These are phyloP conservation scores for Thinocorus orbignyianus DNA, from an alignment of 2,113 vertebrate species.

Conservation along the genomic window DNA sequence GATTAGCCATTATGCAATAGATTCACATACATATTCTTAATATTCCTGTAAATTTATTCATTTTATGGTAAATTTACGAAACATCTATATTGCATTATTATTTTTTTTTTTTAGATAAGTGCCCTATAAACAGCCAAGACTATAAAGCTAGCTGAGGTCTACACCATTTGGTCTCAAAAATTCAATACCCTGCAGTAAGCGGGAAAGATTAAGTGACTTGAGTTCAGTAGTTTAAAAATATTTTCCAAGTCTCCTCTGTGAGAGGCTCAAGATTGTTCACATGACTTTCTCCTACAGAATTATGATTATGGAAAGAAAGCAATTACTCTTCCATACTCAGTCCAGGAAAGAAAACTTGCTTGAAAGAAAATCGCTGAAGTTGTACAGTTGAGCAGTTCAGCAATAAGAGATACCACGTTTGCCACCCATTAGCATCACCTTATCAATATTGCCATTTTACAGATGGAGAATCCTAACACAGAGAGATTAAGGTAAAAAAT, in stretches of 20 bases:
- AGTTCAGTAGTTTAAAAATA: slow-evolving; percentile 56
- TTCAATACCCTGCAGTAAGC: slow-evolving; percentile 10
- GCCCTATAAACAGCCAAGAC: not conserved
- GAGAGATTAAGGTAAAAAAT: not conserved
- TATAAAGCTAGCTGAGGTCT: not conserved
- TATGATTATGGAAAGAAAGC: slow-evolving; percentile 1
- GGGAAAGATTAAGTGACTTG: slow-evolving; percentile 39
- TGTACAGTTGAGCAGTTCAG: not conserved
- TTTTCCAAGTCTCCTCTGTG: slow-evolving; percentile 7
- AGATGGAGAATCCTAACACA: not conserved
- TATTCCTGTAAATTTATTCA: not conserved
- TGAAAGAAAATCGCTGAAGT: slow-evolving; percentile 24
- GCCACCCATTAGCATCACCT: not conserved
- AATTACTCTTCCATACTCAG: slow-evolving; percentile 15
- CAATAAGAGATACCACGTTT: not conserved
- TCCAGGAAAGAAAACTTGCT: slow-evolving; percentile 3
- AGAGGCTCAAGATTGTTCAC: not conserved
- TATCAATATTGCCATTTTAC: not conserved
- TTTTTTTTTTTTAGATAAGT: not conserved
- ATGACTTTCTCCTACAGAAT: slow-evolving; percentile 29
- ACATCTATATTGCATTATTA: not conserved
- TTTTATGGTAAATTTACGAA: slow-evolving; percentile 29
- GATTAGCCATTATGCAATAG: not conserved
- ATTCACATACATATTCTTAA: not conserved
- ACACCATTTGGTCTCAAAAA: slow-evolving; percentile 35